Conservation (phyloP, 2,113 vertebrate genomes). For the Psittacus erithacus region DNA sequence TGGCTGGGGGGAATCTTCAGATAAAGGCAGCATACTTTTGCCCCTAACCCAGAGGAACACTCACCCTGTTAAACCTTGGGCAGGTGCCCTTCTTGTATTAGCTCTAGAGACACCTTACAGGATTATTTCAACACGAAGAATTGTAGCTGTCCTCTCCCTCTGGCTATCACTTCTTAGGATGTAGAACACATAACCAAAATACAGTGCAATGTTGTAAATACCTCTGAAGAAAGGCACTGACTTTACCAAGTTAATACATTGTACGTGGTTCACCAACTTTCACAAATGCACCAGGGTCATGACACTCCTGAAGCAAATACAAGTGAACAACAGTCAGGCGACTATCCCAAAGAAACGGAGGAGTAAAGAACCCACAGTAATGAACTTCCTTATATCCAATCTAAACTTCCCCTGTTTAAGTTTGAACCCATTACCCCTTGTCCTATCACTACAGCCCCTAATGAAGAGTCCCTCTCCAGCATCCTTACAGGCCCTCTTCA, state of each 20-base stretch:
- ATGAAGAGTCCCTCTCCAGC: too few relatives aligned
- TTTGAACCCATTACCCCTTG: too few relatives aligned
- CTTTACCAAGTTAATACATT: background rate
- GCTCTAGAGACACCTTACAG: background rate
- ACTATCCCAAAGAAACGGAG: background rate
- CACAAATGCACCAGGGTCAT: background rate
- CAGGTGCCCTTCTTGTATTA: background rate
- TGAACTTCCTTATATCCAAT: background rate
- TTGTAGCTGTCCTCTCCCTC: background rate
- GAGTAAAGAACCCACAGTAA: background rate
- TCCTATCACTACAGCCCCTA: too few relatives aligned
- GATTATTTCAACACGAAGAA: conserved; percentile 17
- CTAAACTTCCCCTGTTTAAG: background rate
- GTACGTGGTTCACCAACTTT: background rate
- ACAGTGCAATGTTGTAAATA: background rate
- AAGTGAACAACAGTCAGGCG: background rate
- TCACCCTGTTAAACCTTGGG: background rate
- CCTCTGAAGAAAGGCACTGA: background rate
- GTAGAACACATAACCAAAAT: background rate
- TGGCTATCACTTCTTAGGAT: background rate
- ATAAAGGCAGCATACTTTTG: background rate
- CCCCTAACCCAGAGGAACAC: background rate
- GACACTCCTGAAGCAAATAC: background rate
- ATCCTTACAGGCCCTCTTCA: too few relatives aligned
- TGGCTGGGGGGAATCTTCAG: background rate